Evolutionary conservation across 2,797 vertebrate species (phyloP).

Genomic region (Gouania willdenowi): DNA sequence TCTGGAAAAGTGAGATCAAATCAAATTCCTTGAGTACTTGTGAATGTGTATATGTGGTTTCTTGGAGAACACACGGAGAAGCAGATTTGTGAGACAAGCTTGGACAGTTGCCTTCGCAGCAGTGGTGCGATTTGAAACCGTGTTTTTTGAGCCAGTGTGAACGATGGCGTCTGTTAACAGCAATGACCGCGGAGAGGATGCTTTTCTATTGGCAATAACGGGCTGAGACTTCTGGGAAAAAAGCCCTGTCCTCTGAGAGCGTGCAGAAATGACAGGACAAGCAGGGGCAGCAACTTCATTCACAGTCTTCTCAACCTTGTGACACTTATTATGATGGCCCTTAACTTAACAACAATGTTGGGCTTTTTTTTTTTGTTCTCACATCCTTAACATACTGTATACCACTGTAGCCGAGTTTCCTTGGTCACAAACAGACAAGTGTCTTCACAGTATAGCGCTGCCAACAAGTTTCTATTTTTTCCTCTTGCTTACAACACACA

Average conservation of each 20-base stretch:
- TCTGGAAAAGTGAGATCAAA: slow-evolving; percentile 34
- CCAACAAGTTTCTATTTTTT: slow-evolving; percentile 2
- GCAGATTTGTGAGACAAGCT: slow-evolving; percentile 71
- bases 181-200: slow-evolving; percentile 47
- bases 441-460: slow-evolving; percentile 3
- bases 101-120: slow-evolving; percentile 72
- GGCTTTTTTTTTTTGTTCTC: slow-evolving; percentile 24
- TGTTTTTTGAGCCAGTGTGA: slow-evolving; percentile 63
- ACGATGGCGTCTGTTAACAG: slow-evolving; percentile 66
- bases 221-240: slow-evolving; percentile 43
- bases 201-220: slow-evolving; percentile 47
- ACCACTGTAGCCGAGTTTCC: not conserved
- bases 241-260: slow-evolving; percentile 26
- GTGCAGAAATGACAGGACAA: slow-evolving; percentile 45
- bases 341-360: slow-evolving; percentile 26
- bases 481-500: not conserved
- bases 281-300: slow-evolving; percentile 54
- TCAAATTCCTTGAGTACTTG: slow-evolving; percentile 15
- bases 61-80: slow-evolving; percentile 61
- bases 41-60: slow-evolving; percentile 50
- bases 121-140: slow-evolving; percentile 65
- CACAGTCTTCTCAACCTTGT: slow-evolving; percentile 38
- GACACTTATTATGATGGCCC: slow-evolving; percentile 55
- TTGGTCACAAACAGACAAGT: slow-evolving; percentile 20
- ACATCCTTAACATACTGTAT: slow-evolving; percentile 26